Percentiles rank a stretch among this genome's conserved stretches.
Conservation (phyloP, 2,113 vertebrate species). For the Cyanistes caeruleus region DNA sequence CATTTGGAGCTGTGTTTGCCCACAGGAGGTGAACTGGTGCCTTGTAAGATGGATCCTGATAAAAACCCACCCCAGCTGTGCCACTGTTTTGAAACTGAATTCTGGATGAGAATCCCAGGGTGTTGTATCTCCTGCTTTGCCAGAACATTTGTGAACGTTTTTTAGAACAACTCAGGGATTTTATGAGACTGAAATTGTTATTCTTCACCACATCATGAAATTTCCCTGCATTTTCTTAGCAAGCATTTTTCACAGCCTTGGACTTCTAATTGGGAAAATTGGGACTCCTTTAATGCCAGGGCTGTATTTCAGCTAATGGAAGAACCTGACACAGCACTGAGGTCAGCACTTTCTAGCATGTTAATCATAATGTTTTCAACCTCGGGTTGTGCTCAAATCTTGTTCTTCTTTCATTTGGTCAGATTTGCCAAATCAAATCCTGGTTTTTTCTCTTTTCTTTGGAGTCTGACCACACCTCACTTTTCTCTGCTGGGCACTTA, state of each 20-base stretch:
- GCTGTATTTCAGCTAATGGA: conserved; percentile 47
- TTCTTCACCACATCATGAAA: neutral
- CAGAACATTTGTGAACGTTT: neutral
- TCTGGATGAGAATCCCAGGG: neutral
- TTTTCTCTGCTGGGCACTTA: neutral
- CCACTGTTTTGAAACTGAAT: neutral
- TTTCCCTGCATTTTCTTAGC: neutral
- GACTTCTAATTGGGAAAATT: conserved; percentile 48
- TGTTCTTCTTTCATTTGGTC: neutral
- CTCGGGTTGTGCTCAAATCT: neutral
- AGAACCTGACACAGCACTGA: conserved; percentile 16
- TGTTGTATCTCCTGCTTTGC: neutral
- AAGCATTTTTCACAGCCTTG: conserved; percentile 26
- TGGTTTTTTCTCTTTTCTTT: neutral
- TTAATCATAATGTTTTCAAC: conserved; percentile 17
- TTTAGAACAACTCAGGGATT: neutral
- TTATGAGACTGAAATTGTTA: neutral
- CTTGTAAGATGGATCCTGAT: conserved; percentile 14
- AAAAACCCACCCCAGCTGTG: neutral
- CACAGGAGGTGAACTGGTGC: conserved; percentile 35
- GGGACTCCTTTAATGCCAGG: conserved; percentile 21
- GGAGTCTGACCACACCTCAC: neutral
- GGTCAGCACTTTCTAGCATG: conserved; percentile 10
- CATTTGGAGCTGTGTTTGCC: neutral
- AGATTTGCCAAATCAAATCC: neutral